These are phyloP conservation scores for Boloria selene DNA, from an alignment of 2,888 invertebrate species.

Conservation along the genomic window DNA sequence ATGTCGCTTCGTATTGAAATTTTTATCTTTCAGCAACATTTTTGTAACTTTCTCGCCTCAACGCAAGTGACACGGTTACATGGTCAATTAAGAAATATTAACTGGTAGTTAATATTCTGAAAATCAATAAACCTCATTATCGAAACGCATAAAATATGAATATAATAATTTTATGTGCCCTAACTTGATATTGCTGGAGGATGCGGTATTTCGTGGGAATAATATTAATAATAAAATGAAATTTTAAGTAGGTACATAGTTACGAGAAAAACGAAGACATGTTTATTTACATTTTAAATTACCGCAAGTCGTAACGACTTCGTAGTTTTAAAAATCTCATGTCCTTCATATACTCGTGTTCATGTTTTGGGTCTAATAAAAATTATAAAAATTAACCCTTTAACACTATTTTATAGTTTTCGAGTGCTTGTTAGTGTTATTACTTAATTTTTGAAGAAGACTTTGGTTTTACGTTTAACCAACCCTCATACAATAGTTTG, in stretches of 20 bases:
- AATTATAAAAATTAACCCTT: too few species aligned
- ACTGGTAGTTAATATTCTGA: slow-evolving; percentile 35
- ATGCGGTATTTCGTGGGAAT: slow-evolving; percentile 41
- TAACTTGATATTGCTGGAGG: slow-evolving; percentile 36
- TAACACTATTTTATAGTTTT: too few species aligned
- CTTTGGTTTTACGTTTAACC: too few species aligned
- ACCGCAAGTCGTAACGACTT: slow-evolving; percentile 2
- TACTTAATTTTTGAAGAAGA: too few species aligned
- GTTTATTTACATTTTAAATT: slow-evolving; percentile 24
- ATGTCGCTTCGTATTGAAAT: slow-evolving; percentile 38
- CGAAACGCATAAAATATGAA: slow-evolving; percentile 35
- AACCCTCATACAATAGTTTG: too few species aligned
- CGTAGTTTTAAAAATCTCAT: not conserved
- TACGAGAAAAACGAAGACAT: slow-evolving; percentile 3
- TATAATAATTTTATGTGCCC: slow-evolving; percentile 35
- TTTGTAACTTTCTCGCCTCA: slow-evolving; percentile 31
- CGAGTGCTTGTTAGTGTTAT: too few species aligned
- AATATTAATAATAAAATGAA: slow-evolving; percentile 33
- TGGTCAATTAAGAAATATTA: slow-evolving; percentile 38
- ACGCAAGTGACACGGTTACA: slow-evolving; percentile 37
- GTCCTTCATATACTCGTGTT: too few species aligned
- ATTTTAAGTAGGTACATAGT: slow-evolving; percentile 28
- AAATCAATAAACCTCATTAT: slow-evolving; percentile 46
- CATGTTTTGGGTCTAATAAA: too few species aligned
- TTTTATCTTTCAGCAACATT: slow-evolving; percentile 35